phyloP scores from a whole-genome alignment of 2,113 vertebrate species.

The Dicaeum eximium region DNA sequence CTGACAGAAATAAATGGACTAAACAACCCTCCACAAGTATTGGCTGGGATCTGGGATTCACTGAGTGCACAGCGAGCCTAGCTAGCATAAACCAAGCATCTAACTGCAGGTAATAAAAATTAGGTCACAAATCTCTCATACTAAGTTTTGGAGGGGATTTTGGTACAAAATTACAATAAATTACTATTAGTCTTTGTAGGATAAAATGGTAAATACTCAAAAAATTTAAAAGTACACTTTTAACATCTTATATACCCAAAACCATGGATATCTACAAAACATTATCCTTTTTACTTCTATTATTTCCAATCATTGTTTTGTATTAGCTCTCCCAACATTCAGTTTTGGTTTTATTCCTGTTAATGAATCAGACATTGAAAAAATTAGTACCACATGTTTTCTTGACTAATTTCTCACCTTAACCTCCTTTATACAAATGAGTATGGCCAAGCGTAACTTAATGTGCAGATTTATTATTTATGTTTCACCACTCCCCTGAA shows the following conservation, averaged over 20 bases:
- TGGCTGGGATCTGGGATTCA: neutral
- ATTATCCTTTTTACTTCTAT: neutral
- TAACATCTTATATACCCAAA: neutral
- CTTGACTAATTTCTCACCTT: neutral
- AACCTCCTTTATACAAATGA: neutral
- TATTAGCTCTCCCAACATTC: neutral
- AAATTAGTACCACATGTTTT: neutral
- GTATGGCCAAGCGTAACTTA: neutral
- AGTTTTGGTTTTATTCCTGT: neutral
- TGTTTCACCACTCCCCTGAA: neutral
- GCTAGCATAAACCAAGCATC: neutral
- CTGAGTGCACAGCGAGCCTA: neutral
- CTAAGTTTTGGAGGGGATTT: neutral
- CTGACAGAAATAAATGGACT: neutral
- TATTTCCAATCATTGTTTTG: neutral
- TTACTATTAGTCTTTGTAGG: neutral
- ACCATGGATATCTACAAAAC: neutral
- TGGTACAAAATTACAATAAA: neutral
- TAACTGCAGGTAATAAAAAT: neutral
- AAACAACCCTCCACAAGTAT: neutral
- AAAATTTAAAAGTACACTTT: neutral
- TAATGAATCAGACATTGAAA: neutral
- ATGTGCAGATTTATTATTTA: neutral
- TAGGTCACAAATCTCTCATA: neutral
- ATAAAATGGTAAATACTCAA: neutral